A percentile compares a stretch with the other conserved stretches of the same genome.
Conservation (phyloP, 1,140 invertebrate genomes). For the Calycopis cecrops region DNA sequence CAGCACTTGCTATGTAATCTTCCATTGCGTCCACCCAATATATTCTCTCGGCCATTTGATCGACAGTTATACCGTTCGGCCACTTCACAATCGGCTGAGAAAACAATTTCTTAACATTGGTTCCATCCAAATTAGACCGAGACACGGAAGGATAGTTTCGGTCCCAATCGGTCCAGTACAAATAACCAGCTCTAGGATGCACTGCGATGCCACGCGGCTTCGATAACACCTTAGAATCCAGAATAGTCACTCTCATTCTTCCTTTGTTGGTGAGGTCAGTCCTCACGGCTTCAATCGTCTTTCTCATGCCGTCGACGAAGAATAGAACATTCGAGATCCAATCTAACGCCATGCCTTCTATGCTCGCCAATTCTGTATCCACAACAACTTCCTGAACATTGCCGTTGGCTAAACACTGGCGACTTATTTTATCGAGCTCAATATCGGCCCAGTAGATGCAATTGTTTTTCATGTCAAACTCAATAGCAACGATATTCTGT, state of each 20-base stretch:
- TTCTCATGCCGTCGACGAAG: conserved; percentile 88
- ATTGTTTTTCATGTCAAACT: conserved; percentile 90
- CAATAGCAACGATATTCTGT: conserved; percentile 90
- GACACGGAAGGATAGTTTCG: conserved; percentile 85
- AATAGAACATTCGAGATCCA: conserved; percentile 96
- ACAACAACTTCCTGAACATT: conserved; percentile 82
- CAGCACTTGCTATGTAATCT: conserved; percentile 90
- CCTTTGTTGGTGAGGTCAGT: conserved; percentile 80
- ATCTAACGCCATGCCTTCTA: conserved; percentile 95
- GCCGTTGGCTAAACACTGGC: conserved; percentile 86
- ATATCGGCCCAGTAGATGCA: conserved; percentile 94
- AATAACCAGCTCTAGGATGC: conserved; percentile 88
- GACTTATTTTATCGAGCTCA: conserved; percentile 84
- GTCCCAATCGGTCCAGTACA: conserved; percentile 97
- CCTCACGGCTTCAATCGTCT: conserved; percentile 87
- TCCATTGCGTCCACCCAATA: conserved; percentile 92
- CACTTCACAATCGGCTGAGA: conserved; percentile 82
- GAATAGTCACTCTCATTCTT: conserved; percentile 86
- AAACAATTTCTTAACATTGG: conserved; percentile 82
- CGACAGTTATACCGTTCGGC: conserved; percentile 92
- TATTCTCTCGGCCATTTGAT: conserved; percentile 86
- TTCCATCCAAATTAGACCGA: conserved; percentile 90
- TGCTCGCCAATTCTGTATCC: conserved; percentile 83
- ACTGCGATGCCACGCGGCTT: conserved; percentile 93
- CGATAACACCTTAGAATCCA: conserved; percentile 81